Evolutionary conservation across 2,113 vertebrate genomes (phyloP).

Genomic region (Mixornis gularis): DNA sequence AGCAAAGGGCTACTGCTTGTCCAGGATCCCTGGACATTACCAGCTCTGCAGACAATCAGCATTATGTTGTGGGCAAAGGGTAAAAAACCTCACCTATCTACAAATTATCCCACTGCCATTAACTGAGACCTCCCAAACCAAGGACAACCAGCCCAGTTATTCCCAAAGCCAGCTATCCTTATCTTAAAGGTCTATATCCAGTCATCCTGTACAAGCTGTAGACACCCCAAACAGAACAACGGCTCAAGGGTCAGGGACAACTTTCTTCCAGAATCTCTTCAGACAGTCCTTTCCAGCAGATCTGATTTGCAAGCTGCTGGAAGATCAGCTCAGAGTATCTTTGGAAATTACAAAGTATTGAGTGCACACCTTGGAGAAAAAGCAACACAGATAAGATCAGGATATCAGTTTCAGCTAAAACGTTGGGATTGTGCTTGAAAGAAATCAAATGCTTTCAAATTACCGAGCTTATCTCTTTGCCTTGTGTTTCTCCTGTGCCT

Average conservation of each 20-base stretch:
- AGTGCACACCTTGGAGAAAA: slow-evolving; percentile 27
- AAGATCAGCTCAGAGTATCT: slow-evolving; percentile 4
- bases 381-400: background rate
- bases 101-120: background rate
- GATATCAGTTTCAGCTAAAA: slow-evolving; percentile 23
- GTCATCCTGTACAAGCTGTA: background rate
- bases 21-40: background rate
- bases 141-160: background rate
- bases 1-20: background rate
- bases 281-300: background rate
- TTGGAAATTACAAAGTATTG: background rate
- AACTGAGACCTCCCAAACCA: background rate
- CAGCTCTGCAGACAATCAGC: background rate
- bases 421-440: background rate
- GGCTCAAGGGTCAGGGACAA: background rate
- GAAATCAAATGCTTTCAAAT: slow-evolving; percentile 34
- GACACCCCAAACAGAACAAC: background rate
- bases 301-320: background rate
- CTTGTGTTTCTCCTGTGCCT: slow-evolving; percentile 35
- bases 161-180: background rate
- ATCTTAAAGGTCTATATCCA: background rate
- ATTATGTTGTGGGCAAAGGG: background rate
- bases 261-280: background rate
- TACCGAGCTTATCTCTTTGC: slow-evolving; percentile 34
- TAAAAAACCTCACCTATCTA: background rate